These are phyloP conservation scores for Xerus inauris DNA, from an alignment of 2,113 vertebrate genomes.

Conservation along the genomic window DNA sequence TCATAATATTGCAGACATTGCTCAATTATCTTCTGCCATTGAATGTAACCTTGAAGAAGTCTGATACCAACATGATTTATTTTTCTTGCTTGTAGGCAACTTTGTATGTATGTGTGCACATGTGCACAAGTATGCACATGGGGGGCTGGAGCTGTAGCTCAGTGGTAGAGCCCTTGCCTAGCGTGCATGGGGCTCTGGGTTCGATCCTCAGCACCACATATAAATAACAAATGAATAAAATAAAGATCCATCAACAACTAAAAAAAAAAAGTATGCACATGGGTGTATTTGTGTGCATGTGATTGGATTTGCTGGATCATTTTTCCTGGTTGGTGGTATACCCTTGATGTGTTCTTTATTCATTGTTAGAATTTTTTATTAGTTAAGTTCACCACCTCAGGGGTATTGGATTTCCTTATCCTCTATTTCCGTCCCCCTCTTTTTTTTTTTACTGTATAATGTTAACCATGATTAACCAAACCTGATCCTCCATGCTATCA, in stretches of 20 bases:
- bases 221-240: too few relatives aligned
- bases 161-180: too few relatives aligned
- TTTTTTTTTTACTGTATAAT: not conserved
- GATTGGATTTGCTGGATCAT: not conserved
- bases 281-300: not conserved
- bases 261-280: not conserved
- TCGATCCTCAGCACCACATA: too few relatives aligned
- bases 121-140: not conserved
- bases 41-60: conserved; percentile 41
- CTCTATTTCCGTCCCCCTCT: not conserved
- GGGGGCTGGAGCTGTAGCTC: too few relatives aligned
- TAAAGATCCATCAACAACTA: too few relatives aligned
- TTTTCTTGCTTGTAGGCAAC: conserved; percentile 32
- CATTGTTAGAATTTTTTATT: conserved; percentile 2
- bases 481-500: not conserved
- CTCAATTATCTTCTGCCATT: conserved; percentile 10
- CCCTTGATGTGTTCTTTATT: not conserved
- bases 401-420: not conserved
- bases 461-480: not conserved
- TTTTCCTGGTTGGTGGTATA: not conserved
- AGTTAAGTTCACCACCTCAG: not conserved
- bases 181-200: too few relatives aligned
- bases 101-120: not conserved
- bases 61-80: not conserved
- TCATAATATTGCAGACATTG: conserved; percentile 25